A percentile compares a stretch with the other conserved stretches of the same genome.
These are phyloP conservation scores for Chaetura pelagica DNA, from an alignment of 2,113 vertebrate genomes.

Conservation along the genomic window DNA sequence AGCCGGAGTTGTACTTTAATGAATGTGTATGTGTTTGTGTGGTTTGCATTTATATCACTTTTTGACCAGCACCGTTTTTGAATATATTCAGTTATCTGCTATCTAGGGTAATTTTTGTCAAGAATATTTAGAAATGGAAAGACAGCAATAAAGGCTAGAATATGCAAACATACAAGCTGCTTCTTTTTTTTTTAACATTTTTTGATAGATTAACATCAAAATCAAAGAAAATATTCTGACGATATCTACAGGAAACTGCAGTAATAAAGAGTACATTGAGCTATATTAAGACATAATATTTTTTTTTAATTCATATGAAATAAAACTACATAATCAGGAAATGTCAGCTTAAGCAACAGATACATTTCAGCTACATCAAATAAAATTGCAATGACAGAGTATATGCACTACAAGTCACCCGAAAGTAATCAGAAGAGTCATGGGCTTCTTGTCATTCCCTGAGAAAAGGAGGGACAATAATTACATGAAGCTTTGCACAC, in stretches of 20 bases:
- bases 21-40: not conserved
- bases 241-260: not conserved
- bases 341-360: not conserved
- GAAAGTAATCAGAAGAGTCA: not conserved
- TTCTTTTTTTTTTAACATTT: not conserved
- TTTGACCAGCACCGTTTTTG: not conserved
- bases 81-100: not conserved
- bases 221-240: slow-evolving; percentile 11
- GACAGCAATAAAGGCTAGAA: not conserved
- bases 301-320: not conserved
- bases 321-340: not conserved
- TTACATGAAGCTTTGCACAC: not conserved
- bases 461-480: not conserved
- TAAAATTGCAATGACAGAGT: not conserved
- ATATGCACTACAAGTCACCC: not conserved
- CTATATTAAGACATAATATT: not conserved
- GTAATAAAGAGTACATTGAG: not conserved
- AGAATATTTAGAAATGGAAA: not conserved
- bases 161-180: not conserved
- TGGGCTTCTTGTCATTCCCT: not conserved
- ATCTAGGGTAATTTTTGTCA: not conserved
- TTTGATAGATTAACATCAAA: not conserved
- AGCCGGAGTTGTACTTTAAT: not conserved
- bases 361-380: not conserved
- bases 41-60: not conserved